Base-by-base conservation (phyloP, 37 sponge, comb jelly and placozoan genomes). In the Beroe forskalii region DNA sequence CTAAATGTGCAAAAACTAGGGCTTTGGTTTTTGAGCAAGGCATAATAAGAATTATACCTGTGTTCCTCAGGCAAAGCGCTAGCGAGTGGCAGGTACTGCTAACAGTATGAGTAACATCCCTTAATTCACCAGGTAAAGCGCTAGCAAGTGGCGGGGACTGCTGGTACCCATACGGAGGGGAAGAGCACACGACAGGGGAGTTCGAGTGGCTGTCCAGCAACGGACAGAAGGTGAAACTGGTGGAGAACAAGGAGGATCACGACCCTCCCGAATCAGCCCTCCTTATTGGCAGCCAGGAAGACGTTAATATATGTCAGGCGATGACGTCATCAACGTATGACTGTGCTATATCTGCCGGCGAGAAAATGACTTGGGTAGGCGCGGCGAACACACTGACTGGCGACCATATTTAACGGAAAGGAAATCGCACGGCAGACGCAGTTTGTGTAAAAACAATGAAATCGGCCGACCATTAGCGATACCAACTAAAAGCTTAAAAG, bases 101-200 rank as follows among this genome's bases (percentile, higher is more conserved):
- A 55, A 9, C 60, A 17, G 14, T 20, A 55, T 20, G 60, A 20
- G 9, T 20, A 20, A 20, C 60, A 9, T 55, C 17, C 9, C 17
- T 55, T 20, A 55, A 20, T 55, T 55, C 17, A 55, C 14, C 30
- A 80, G 86, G 86, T n/a, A 80, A 80, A 43, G 55, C 55, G 9
- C 12, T 41, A 25, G 40, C 86, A 33, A n/a, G 30, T 1, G 86
- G 44, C 4, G 86, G 27, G 35, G 30, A 41, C 1, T 80, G 86
- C 86, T 80, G 86, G 86, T 80, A 44, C 55, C 86, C 86, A 27
- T 80, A 42, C 31, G 86, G 86, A 17, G 86, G 86, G 17, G 86
- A 80, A 30, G 86, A 80, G 55, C 86, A 80, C 48, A 38, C 37
- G 44, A 42, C 48, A 12, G 55, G 19, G 19, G 86, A 80, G 27